Conservation (phyloP, 2,888 invertebrate genomes). For the Agrochola circellaris region DNA sequence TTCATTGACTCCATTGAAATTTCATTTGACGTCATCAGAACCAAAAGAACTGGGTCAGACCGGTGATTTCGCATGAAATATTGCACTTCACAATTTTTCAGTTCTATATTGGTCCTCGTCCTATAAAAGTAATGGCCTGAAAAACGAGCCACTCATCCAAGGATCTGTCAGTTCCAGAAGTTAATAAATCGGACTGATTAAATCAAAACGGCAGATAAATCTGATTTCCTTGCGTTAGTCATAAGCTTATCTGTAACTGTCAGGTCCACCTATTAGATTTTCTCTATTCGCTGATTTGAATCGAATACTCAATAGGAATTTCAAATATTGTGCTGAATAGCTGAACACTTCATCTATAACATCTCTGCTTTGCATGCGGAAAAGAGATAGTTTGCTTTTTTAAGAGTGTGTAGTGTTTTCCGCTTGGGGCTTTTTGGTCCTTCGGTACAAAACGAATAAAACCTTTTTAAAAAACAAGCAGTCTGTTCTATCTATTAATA, state of each 20-base stretch:
- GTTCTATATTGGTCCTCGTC: slow-evolving; percentile 15
- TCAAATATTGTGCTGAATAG: background rate
- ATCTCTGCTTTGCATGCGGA: no score
- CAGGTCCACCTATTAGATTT: slow-evolving; percentile 27
- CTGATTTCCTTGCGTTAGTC: slow-evolving; percentile 24
- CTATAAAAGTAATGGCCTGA: slow-evolving; percentile 54
- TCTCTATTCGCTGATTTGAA: slow-evolving; percentile 23
- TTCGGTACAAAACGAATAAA: background rate
- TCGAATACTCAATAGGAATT: slow-evolving; percentile 10
- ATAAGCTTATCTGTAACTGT: slow-evolving; percentile 11
- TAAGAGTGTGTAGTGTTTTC: background rate
- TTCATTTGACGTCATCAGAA: background rate
- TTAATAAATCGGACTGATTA: slow-evolving; percentile 58
- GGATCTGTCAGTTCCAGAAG: slow-evolving; percentile 53
- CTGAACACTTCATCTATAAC: background rate
- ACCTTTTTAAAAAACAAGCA: no score
- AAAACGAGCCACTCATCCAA: slow-evolving; percentile 51
- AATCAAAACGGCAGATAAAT: slow-evolving; percentile 34
- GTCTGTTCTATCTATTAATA: background rate
- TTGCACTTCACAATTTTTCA: slow-evolving; percentile 47
- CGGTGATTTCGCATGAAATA: slow-evolving; percentile 52
- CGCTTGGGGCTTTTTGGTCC: background rate
- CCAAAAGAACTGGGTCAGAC: slow-evolving; percentile 37
- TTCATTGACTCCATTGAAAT: background rate
- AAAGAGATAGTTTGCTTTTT: background rate